Base-by-base conservation (phyloP, 1,140 invertebrate genomes). In the Euwallacea similis region DNA sequence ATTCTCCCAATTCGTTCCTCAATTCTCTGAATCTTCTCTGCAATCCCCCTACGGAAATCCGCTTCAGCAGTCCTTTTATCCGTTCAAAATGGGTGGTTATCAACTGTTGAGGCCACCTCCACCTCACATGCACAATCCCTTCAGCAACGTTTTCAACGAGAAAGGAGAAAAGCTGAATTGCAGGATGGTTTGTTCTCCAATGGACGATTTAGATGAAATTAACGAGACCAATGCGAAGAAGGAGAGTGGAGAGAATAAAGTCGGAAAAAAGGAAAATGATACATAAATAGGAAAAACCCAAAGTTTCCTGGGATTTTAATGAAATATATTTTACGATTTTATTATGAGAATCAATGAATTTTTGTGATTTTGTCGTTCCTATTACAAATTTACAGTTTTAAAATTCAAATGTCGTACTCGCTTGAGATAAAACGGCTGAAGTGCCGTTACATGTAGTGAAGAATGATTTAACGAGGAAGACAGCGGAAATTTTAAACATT, bases 91-190 rank as follows among this genome's bases (percentile, higher is more conserved):
- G 10, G 54, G 65, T 0, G 54, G 65, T 16, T 68, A 60, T 44
- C 66, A 68, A 21, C 43, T 46, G 7, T 43, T 42, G 42, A 10
- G n/a, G 6, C 41, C 55, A 3, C 42, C 42, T 15, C 46, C 11
- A 2, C 56, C 56, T 15, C 55, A 13, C 60, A 21, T 16, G 7
- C 47, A 46, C 43, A 71, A 65, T 54, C 69, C 69, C 7, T 71
- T 58, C 54, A 62, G 59, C 1, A 44, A 71, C 42, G 60, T 71
- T 15, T 71, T 46, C 43, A 71, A 71, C 43, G 42, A 53, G 13
- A 42, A 71, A 66, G 69, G 69, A 9, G 58, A 66, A 7, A 65
- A 66, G 16, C 44, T 71, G 46, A 66, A 42, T 33, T 71, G 69
- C 55, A 65, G 33, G 21, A 71, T 71, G 69, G 69, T 71, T 13